Evolutionary conservation across 2,888 invertebrate species (phyloP).

Genomic region (Schizotus pectinicornis): DNA sequence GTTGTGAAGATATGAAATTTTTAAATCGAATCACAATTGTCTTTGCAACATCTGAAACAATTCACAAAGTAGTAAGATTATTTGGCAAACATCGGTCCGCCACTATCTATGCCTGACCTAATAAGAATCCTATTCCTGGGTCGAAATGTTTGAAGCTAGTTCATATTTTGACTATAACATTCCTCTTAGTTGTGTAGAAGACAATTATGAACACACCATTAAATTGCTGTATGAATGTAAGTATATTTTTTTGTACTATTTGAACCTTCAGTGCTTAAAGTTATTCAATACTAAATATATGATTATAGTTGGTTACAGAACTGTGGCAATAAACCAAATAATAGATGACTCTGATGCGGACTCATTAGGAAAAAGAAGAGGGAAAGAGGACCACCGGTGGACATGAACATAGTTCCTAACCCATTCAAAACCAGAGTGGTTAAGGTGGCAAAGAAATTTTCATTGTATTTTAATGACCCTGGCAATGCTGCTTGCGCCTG

Average conservation of each 20-base stretch:
- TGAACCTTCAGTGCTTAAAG: slow-evolving; percentile 8
- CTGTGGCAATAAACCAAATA: slow-evolving; percentile 74
- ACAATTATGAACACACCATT: slow-evolving; percentile 39
- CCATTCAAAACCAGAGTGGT: slow-evolving; percentile 53
- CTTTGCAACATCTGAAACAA: slow-evolving; percentile 59
- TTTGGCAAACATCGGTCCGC: background rate
- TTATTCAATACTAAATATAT: slow-evolving; percentile 17
- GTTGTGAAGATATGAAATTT: slow-evolving; percentile 60
- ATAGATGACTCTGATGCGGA: slow-evolving; percentile 66
- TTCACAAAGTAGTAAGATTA: slow-evolving; percentile 59
- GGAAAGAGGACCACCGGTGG: slow-evolving; percentile 64
- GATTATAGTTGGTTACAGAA: slow-evolving; percentile 71
- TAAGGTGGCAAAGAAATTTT: slow-evolving; percentile 32
- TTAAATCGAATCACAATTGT: slow-evolving; percentile 65
- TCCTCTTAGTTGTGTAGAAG: slow-evolving; percentile 47
- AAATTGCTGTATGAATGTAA: slow-evolving; percentile 50
- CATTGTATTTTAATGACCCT: slow-evolving; percentile 25
- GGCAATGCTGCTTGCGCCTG: no score
- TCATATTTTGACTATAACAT: slow-evolving; percentile 63
- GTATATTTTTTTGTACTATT: slow-evolving; percentile 27
- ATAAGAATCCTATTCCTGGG: no score
- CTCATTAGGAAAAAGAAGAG: slow-evolving; percentile 70
- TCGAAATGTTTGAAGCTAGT: slow-evolving; percentile 45
- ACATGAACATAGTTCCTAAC: slow-evolving; percentile 65
- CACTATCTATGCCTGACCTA: slow-evolving; percentile 9